These are phyloP conservation scores for Drosophila serrata DNA, from an alignment of 1,140 invertebrate species.

Conservation along the genomic window DNA sequence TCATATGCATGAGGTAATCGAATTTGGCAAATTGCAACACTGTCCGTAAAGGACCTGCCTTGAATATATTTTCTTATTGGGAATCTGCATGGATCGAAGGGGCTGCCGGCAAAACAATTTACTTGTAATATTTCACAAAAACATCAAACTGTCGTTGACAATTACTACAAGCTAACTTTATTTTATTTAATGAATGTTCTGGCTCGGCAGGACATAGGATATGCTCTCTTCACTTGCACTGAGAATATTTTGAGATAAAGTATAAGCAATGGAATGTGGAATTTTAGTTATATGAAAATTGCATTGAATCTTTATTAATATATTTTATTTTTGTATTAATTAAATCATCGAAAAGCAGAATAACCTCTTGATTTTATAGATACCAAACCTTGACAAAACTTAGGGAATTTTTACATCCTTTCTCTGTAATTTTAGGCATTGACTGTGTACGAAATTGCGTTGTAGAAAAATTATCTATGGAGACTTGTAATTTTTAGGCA, in stretches of 20 bases:
- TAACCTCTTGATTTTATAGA: background rate
- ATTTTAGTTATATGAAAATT: background rate
- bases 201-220: slow-evolving; percentile 46
- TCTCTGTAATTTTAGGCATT: background rate
- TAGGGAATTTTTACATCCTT: background rate
- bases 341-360: background rate
- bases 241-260: background rate
- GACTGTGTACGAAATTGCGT: background rate
- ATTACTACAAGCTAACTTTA: slow-evolving; percentile 77
- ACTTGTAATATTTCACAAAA: slow-evolving; percentile 78
- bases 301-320: background rate
- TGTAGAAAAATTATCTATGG: background rate
- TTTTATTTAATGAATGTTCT: slow-evolving; percentile 81
- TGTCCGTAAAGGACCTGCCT: slow-evolving; percentile 67
- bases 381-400: too few species aligned
- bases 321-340: background rate
- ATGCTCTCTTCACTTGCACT: slow-evolving; percentile 14
- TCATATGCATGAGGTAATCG: slow-evolving; percentile 76
- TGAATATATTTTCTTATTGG: slow-evolving; percentile 62
- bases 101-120: slow-evolving; percentile 65
- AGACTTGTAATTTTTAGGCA: background rate
- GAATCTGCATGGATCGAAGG: slow-evolving; percentile 64
- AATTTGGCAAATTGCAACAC: slow-evolving; percentile 77
- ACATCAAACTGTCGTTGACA: slow-evolving; percentile 83
- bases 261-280: too few species aligned